Evolutionary conservation across 1,140 invertebrate genomes (phyloP).

Genomic region (Copidosoma floridanum): DNA sequence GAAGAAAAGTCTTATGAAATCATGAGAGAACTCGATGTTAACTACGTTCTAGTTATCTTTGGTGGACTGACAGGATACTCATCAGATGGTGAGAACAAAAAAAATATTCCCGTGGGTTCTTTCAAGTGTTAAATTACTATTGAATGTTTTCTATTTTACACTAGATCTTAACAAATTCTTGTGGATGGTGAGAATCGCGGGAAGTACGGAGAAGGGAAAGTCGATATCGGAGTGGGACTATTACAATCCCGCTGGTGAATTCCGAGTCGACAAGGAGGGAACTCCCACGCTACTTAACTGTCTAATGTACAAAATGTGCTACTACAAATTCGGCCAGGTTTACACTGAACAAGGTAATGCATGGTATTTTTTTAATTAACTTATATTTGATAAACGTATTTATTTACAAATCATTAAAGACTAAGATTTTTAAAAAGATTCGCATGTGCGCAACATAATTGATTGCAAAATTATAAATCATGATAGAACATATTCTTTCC

Average conservation of each 20-base stretch:
- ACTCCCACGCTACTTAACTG: constrained; percentile 84
- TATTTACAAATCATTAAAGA: too few species aligned
- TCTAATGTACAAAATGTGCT: constrained; percentile 96
- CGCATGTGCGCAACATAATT: too few species aligned
- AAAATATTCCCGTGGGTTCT: constrained; percentile 35
- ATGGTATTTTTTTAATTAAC: not conserved
- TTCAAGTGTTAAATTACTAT: not conserved
- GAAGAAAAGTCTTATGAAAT: constrained; percentile 97
- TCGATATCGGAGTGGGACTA: constrained; percentile 97
- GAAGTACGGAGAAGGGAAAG: constrained; percentile 88
- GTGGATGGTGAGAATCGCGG: constrained; percentile 99
- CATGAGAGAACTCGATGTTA: constrained; percentile 94
- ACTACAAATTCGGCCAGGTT: constrained; percentile 89
- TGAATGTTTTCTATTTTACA: constrained; percentile 18
- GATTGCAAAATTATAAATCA: not conserved
- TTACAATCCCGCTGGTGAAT: constrained; percentile 91
- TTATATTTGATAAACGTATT: not conserved
- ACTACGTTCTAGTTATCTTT: constrained; percentile 98
- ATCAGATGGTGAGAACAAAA: constrained; percentile 90
- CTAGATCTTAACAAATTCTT: constrained; percentile 96
- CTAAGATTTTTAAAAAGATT: too few species aligned
- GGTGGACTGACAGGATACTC: constrained; percentile 98
- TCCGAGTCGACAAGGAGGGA: constrained; percentile 89
- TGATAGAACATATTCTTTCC: not conserved
- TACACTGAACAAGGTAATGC: constrained; percentile 87